A percentile compares a stretch with the other conserved stretches of the same genome.
Evolutionary conservation across 2,888 invertebrate species (phyloP).

Genomic region (Euspilapteryx auroguttella): DNA sequence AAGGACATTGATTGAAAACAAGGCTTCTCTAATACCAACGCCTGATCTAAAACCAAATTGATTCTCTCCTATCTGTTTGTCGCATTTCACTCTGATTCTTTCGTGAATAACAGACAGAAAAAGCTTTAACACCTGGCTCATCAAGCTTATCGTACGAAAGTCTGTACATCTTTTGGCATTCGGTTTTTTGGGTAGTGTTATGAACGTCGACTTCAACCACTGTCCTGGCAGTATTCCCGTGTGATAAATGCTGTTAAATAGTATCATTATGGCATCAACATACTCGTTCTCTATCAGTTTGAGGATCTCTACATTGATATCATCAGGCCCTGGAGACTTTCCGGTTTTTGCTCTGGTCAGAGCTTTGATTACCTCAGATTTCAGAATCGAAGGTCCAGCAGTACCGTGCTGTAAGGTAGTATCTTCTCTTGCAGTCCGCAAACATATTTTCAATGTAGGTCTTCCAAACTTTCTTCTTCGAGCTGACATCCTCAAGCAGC

Average conservation of each 20-base stretch:
- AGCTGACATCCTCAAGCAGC: not conserved
- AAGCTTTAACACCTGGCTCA: not conserved
- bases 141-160: not conserved
- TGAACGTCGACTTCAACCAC: not conserved
- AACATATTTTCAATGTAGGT: slow-evolving; percentile 4
- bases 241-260: not conserved
- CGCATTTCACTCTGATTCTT: not conserved
- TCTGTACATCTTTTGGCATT: not conserved
- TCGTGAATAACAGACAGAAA: not conserved
- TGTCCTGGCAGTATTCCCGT: not conserved
- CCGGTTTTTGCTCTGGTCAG: slow-evolving; percentile 6
- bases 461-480: slow-evolving; percentile 4
- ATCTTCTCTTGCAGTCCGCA: not conserved
- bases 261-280: not conserved
- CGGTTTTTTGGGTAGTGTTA: slow-evolving; percentile 1
- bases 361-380: slow-evolving; percentile 4
- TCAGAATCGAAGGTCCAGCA: not conserved
- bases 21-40: slow-evolving; percentile 7
- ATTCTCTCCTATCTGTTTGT: slow-evolving; percentile 4
- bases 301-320: slow-evolving; percentile 5
- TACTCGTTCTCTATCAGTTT: slow-evolving; percentile 2
- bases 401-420: not conserved
- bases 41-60: slow-evolving; percentile 8
- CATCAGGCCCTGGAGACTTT: slow-evolving; percentile 5
- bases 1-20: slow-evolving; percentile 8